Evolutionary conservation across 2,797 vertebrate genomes (phyloP).

Genomic region (Pseudotriccus pelzelni): DNA sequence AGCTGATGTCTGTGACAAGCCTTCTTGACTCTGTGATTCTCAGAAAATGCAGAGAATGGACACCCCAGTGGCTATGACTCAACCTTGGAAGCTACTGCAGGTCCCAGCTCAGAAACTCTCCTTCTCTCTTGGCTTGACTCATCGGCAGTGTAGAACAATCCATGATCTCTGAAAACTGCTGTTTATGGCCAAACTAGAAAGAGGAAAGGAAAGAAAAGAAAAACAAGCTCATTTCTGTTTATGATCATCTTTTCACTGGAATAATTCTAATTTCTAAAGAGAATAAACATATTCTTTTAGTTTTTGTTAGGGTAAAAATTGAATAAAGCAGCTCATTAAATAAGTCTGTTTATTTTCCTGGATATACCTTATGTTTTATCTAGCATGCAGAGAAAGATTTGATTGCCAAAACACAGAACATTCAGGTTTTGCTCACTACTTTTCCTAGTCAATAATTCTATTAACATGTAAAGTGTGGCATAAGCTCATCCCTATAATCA

Average conservation of each 20-base stretch:
- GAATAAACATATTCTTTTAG: background rate
- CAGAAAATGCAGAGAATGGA: constrained; percentile 9
- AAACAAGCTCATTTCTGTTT: background rate
- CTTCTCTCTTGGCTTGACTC: background rate
- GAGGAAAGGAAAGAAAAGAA: background rate
- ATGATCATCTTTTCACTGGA: background rate
- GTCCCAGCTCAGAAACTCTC: background rate
- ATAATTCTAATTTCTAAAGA: background rate
- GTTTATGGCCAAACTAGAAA: background rate
- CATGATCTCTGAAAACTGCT: background rate
- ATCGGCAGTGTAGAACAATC: background rate
- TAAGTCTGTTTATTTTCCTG: background rate
- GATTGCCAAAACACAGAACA: background rate
- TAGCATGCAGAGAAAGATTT: background rate
- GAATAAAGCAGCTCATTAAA: background rate
- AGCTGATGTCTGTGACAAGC: background rate
- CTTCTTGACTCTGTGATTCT: background rate
- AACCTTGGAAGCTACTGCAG: background rate
- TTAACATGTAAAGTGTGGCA: background rate
- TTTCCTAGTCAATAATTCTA: background rate
- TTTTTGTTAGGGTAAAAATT: background rate
- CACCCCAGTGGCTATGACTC: background rate
- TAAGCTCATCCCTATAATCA: background rate
- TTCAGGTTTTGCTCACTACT: background rate
- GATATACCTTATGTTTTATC: background rate